Evolutionary conservation across 92 coral and sea anemone species (phyloP).

Genomic region (Zoanthus sociatus): DNA sequence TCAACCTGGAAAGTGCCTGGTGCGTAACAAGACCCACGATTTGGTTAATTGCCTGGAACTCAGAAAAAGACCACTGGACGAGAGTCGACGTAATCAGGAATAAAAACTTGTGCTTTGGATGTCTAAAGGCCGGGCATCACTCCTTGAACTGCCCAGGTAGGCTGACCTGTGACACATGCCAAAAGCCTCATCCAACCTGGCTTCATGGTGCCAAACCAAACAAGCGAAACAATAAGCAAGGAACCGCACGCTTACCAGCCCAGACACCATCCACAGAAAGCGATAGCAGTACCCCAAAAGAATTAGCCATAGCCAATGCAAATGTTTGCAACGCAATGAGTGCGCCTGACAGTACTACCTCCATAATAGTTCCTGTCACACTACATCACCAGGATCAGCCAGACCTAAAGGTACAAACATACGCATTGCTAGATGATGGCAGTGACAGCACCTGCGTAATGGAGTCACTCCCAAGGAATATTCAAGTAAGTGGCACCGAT

Average conservation of each 20-base stretch:
- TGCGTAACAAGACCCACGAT: neutral
- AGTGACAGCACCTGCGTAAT: conserved; percentile 55
- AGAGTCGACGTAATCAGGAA: neutral
- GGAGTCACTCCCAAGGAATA: conserved; percentile 46
- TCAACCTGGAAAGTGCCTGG: neutral
- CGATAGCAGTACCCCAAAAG: neutral
- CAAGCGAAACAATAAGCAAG: neutral
- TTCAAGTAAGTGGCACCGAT: conserved; percentile 34
- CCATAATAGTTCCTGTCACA: neutral
- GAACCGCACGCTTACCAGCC: neutral
- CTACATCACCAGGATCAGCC: conserved; percentile 2
- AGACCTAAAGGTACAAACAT: neutral
- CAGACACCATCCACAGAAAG: neutral
- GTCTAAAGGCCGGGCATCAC: neutral
- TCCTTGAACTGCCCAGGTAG: neutral
- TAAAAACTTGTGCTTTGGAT: neutral
- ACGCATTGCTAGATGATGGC: conserved; percentile 55
- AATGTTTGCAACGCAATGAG: neutral
- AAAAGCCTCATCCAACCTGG: neutral
- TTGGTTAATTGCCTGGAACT: neutral
- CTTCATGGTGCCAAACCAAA: conserved; percentile 1
- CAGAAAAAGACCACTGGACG: too few species aligned
- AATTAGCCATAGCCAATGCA: neutral
- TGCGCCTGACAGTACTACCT: neutral
- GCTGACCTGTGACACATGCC: neutral